These are phyloP conservation scores for Opisthocomus hoazin DNA, from an alignment of 2,113 vertebrate species.

Conservation along the genomic window DNA sequence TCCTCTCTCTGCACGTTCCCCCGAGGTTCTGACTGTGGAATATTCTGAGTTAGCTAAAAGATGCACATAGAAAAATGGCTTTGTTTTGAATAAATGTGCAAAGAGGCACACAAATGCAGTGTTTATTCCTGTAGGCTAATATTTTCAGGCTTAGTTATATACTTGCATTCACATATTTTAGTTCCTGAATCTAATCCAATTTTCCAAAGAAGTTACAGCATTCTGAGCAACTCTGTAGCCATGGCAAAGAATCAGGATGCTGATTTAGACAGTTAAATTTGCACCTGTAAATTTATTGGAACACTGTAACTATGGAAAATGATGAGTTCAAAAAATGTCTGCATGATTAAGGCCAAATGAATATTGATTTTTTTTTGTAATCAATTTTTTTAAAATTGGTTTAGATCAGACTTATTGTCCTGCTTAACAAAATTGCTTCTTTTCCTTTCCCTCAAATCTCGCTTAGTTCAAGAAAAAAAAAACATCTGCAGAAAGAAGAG, in stretches of 20 bases:
- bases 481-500: neutral
- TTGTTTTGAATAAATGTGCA: neutral
- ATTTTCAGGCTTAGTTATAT: neutral
- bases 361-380: neutral
- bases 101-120: neutral
- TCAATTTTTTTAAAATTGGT: neutral
- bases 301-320: neutral
- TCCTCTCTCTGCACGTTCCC: neutral
- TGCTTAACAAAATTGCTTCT: neutral
- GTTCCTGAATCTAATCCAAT: neutral
- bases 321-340: neutral
- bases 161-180: neutral
- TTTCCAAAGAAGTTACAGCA: neutral
- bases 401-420: neutral
- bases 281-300: neutral
- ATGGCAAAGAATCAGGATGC: neutral
- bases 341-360: neutral
- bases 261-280: slow-evolving; percentile 11
- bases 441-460: neutral
- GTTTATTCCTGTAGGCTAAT: neutral
- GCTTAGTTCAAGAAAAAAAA: neutral
- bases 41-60: neutral
- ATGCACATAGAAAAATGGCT: neutral
- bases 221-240: neutral
- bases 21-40: neutral